Evolutionary conservation across 2,888 invertebrate species (phyloP).

Genomic region (Eristalinus sepulchralis): DNA sequence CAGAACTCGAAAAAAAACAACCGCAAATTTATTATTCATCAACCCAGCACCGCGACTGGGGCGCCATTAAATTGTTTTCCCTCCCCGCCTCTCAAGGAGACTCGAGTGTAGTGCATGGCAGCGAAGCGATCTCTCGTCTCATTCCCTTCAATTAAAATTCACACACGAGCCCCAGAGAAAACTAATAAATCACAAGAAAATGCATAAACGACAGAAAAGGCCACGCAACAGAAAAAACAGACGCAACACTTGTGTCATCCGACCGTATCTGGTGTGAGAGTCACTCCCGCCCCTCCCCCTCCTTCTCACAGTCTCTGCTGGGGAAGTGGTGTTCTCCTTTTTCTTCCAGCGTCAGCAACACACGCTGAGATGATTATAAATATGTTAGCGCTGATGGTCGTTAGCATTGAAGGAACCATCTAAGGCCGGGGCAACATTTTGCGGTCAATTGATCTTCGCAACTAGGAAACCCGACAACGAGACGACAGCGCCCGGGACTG

Average conservation of each 20-base stretch:
- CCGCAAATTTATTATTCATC: conserved; percentile 50
- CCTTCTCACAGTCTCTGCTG: not conserved
- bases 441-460: conserved; percentile 33
- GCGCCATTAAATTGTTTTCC: conserved; percentile 27
- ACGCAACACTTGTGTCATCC: not conserved
- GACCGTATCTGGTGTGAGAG: not conserved
- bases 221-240: conserved; percentile 27
- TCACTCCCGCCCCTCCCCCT: not conserved
- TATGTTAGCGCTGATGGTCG: conserved; percentile 41
- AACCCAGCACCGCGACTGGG: conserved; percentile 28
- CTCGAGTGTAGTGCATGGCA: not conserved
- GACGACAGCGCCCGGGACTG: not conserved
- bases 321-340: not conserved
- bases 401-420: conserved; percentile 57
- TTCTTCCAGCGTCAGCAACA: conserved; percentile 13
- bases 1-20: not conserved
- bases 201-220: conserved; percentile 56
- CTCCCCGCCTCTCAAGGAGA: not conserved
- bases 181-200: conserved; percentile 47
- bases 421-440: conserved; percentile 47
- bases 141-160: conserved; percentile 22
- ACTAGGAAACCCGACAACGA: conserved; percentile 26
- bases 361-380: conserved; percentile 26
- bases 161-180: conserved; percentile 8
- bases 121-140: not conserved